phyloP scores from a whole-genome alignment of 2,113 vertebrate genomes.

The Mesembrinibis cayennensis region DNA sequence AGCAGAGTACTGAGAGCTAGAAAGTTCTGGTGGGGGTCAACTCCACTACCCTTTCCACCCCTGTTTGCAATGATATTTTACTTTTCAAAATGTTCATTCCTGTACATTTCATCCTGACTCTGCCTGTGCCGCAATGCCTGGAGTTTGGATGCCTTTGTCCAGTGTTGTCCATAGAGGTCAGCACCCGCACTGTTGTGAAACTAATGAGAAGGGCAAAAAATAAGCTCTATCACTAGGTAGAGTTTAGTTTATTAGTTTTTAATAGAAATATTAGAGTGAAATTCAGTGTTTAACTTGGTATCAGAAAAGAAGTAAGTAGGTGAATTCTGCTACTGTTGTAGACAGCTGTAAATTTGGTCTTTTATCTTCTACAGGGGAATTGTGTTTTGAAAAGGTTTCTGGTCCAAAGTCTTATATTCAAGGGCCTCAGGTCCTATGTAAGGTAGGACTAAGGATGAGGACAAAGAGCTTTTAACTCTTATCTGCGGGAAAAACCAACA shows the following conservation, averaged over 20 bases:
- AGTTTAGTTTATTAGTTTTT: neutral
- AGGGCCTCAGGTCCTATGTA: fast-evolving
- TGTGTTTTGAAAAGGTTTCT: neutral
- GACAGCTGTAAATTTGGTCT: neutral
- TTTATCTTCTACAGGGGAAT: neutral
- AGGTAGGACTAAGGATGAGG: neutral
- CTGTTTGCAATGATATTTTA: neutral
- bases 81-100: neutral
- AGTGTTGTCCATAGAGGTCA: neutral
- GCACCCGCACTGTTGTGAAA: neutral
- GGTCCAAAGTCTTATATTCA: neutral
- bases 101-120: neutral
- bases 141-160: neutral
- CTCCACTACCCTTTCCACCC: neutral
- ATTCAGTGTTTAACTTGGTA: neutral
- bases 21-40: neutral
- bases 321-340: neutral
- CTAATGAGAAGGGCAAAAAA: neutral
- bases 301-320: neutral
- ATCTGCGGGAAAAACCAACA: neutral
- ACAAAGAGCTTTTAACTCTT: neutral
- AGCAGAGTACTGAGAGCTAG: neutral
- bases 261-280: neutral
- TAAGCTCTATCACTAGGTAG: neutral
- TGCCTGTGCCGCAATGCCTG: neutral